Conservation (phyloP, 1,140 invertebrate genomes). For the Aphelinus atriplicis region DNA sequence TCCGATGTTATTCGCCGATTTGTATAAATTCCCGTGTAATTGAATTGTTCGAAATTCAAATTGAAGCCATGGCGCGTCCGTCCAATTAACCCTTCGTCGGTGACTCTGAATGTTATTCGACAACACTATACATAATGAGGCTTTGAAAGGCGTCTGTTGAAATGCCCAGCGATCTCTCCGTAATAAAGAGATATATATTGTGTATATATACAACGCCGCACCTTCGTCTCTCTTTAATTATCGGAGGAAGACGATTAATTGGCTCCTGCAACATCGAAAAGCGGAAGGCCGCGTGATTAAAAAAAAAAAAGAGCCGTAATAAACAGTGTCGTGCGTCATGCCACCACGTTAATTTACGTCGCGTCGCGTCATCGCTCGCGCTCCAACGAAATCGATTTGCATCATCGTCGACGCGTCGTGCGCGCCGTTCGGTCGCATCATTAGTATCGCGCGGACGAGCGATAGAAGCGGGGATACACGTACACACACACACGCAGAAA, state of each 20-base stretch:
- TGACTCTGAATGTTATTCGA: too few species aligned
- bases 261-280: background rate
- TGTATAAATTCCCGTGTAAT: too few species aligned
- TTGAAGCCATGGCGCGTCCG: too few species aligned
- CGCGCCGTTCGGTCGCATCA: background rate
- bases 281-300: background rate
- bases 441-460: background rate
- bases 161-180: too few species aligned
- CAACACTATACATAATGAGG: too few species aligned
- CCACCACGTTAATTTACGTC: conserved; percentile 30
- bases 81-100: too few species aligned
- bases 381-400: too few species aligned
- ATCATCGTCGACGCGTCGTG: conserved; percentile 1
- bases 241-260: background rate
- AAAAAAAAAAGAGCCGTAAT: conserved; percentile 10
- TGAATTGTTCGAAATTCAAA: too few species aligned
- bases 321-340: conserved; percentile 8
- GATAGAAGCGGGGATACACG: background rate
- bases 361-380: background rate
- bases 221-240: conserved; percentile 8
- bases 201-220: background rate
- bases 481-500: background rate
- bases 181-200: too few species aligned
- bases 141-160: too few species aligned
- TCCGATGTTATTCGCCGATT: too few species aligned